phyloP scores from a whole-genome alignment of 2,888 invertebrate genomes.

The Sinotaia quadrata region DNA sequence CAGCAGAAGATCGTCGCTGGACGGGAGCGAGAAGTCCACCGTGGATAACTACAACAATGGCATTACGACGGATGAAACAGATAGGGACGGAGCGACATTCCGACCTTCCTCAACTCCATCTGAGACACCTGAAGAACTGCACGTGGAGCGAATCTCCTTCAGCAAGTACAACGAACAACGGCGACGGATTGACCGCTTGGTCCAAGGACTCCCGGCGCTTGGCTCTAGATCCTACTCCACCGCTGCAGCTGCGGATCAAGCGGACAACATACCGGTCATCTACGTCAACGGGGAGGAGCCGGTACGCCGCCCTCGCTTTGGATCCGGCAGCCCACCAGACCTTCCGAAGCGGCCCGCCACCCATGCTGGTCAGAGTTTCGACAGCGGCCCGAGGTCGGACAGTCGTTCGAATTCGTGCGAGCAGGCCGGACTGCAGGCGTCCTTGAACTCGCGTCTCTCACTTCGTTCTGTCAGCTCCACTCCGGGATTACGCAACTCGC shows the following conservation, averaged over 20 bases:
- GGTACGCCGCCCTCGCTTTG: not conserved
- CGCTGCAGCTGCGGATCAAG: slow-evolving; percentile 10
- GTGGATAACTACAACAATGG: slow-evolving; percentile 6
- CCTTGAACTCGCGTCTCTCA: not conserved
- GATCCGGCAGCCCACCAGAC: not conserved
- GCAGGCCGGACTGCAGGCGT: not conserved
- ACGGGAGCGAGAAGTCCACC: not conserved
- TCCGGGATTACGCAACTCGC: not conserved
- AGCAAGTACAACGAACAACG: slow-evolving; percentile 36
- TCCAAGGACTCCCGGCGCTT: slow-evolving; percentile 33
- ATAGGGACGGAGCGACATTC: too few relatives aligned
- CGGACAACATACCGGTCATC: slow-evolving; percentile 2
- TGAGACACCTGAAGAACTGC: not conserved
- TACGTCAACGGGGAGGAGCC: slow-evolving; percentile 25
- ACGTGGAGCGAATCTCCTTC: slow-evolving; percentile 6
- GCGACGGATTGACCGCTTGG: slow-evolving; percentile 34
- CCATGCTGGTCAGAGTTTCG: not conserved
- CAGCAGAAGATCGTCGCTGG: not conserved
- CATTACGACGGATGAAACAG: not conserved
- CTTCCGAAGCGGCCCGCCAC: not conserved
- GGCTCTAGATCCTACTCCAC: not conserved
- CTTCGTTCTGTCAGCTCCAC: slow-evolving; percentile 9
- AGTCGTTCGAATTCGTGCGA: slow-evolving; percentile 17
- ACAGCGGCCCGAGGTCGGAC: slow-evolving; percentile 1
- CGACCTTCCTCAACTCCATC: too few relatives aligned